Evolutionary conservation across 2,797 vertebrate species (phyloP).

Genomic region (Rhyacichthys aspro): DNA sequence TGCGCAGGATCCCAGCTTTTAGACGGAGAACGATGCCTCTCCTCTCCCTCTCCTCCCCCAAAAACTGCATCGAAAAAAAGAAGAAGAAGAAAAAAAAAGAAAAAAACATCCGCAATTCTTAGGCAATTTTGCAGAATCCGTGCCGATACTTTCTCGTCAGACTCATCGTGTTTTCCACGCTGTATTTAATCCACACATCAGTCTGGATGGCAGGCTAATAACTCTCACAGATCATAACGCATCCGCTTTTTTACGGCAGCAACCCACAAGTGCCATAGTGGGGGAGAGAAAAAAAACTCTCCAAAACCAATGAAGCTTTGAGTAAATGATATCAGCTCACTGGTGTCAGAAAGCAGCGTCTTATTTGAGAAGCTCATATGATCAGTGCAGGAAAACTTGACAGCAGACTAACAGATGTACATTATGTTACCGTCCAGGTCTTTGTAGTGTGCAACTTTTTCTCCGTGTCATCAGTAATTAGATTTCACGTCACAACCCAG

Average conservation of each 20-base stretch:
- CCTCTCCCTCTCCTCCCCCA: slow-evolving; percentile 46
- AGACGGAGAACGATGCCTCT: slow-evolving; percentile 53
- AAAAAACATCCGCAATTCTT: slow-evolving; percentile 89
- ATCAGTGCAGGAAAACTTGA: slow-evolving; percentile 38
- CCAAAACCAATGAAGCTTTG: slow-evolving; percentile 34
- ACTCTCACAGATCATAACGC: slow-evolving; percentile 56
- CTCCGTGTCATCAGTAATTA: slow-evolving; percentile 76
- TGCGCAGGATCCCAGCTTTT: slow-evolving; percentile 49
- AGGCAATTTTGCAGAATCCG: slow-evolving; percentile 81
- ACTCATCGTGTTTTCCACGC: slow-evolving; percentile 63
- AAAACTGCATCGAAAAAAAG: slow-evolving; percentile 64
- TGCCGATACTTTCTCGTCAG: slow-evolving; percentile 73
- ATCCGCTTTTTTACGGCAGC: slow-evolving; percentile 57
- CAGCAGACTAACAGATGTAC: slow-evolving; percentile 38
- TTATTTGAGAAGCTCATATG: slow-evolving; percentile 17
- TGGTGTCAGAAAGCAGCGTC: slow-evolving; percentile 18
- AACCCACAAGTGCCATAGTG: slow-evolving; percentile 71
- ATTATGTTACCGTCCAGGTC: slow-evolving; percentile 42
- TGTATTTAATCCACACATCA: slow-evolving; percentile 73
- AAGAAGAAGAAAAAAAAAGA: slow-evolving; percentile 65
- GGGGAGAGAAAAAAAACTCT: slow-evolving; percentile 46
- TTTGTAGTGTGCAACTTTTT: slow-evolving; percentile 71
- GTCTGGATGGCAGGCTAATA: slow-evolving; percentile 46
- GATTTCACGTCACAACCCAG: slow-evolving; percentile 95
- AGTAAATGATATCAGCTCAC: slow-evolving; percentile 1